Conservation (phyloP, 2,888 invertebrate species). For the Epinotia nisella region DNA sequence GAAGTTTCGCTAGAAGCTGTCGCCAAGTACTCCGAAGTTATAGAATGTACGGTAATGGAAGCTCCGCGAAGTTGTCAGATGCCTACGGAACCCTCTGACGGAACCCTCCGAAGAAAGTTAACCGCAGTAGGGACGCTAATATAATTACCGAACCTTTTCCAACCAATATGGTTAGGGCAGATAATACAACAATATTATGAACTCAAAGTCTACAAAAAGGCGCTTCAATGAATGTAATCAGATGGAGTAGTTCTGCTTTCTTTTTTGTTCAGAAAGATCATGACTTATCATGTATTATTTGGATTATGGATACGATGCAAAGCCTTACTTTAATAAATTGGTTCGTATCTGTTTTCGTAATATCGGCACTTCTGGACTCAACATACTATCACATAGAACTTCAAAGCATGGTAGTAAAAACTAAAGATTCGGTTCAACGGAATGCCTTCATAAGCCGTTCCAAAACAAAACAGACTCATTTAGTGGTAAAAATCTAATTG, state of each 20-base stretch:
- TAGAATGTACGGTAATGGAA: constrained; percentile 45
- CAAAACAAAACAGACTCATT: too few species aligned
- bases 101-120: constrained; percentile 41
- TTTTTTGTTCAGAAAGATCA: constrained; percentile 4
- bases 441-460: too few species aligned
- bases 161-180: constrained; percentile 39
- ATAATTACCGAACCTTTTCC: constrained; percentile 44
- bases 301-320: not conserved
- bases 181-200: constrained; percentile 43
- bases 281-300: not conserved
- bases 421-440: too few species aligned
- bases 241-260: constrained; percentile 26
- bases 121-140: constrained; percentile 44
- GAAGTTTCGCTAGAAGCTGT: constrained; percentile 42
- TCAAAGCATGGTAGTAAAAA: too few species aligned
- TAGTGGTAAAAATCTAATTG: too few species aligned
- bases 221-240: constrained; percentile 35
- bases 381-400: not conserved
- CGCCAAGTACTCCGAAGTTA: constrained; percentile 41
- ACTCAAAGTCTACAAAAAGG: constrained; percentile 39
- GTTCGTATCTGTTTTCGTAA: not conserved
- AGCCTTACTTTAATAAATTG: not conserved
- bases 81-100: constrained; percentile 40
- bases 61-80: constrained; percentile 42
- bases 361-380: too few species aligned